Conservation (phyloP, 53 echinoderm and acorn worm genomes). For the Antedon mediterranea region DNA sequence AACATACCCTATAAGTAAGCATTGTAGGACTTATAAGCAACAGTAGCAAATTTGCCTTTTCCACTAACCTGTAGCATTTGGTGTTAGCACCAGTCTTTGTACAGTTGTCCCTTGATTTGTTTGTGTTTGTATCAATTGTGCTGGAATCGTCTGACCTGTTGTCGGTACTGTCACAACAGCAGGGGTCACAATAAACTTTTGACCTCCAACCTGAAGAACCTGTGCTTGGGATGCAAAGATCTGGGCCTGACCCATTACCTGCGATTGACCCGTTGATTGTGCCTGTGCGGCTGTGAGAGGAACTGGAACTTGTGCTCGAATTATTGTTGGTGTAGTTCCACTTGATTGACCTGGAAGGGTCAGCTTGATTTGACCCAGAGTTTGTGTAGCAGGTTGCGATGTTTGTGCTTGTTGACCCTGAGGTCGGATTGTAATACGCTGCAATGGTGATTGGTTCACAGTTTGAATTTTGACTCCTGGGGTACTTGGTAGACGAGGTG, state of each 20-base stretch:
- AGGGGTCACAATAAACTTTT: conserved; percentile 92
- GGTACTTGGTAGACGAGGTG: neutral
- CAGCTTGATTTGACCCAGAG: neutral
- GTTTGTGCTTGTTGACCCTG: conserved; percentile 10
- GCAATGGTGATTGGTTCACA: conserved; percentile 5
- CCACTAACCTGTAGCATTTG: conserved; percentile 29
- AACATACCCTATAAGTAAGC: no score
- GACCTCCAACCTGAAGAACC: conserved; percentile 80
- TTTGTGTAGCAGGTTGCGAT: conserved; percentile 3
- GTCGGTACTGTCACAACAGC: conserved; percentile 89
- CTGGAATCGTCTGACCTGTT: conserved; percentile 85
- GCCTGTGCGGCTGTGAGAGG: conserved; percentile 1
- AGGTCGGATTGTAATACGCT: conserved; percentile 17
- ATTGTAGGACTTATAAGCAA: no score
- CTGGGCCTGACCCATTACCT: conserved; percentile 83
- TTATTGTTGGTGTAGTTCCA: neutral
- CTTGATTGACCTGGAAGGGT: neutral
- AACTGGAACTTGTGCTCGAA: neutral
- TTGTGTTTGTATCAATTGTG: conserved; percentile 86
- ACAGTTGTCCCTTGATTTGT: conserved; percentile 71
- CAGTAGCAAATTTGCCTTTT: no score
- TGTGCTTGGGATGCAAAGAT: conserved; percentile 92
- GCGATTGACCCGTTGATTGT: conserved; percentile 24
- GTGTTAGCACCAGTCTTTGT: conserved; percentile 83
- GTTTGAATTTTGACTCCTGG: neutral